Conservation (phyloP, 2,888 invertebrate genomes). For the Drosophila lacicola region DNA sequence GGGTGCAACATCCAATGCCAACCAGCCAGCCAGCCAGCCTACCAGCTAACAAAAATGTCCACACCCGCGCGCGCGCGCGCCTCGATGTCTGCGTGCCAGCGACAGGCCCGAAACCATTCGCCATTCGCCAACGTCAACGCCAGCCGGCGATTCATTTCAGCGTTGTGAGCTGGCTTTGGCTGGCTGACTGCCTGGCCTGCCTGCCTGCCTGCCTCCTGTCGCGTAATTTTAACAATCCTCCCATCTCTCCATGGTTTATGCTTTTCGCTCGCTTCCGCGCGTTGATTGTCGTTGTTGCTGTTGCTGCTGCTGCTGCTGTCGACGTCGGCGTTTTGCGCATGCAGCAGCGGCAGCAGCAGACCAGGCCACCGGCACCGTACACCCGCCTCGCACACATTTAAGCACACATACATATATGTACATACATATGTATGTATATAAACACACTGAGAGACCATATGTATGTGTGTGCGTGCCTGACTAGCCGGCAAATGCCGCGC, state of each 20-base stretch:
- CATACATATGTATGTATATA: constrained; percentile 1
- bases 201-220: constrained; percentile 64
- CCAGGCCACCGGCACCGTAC: constrained; percentile 56
- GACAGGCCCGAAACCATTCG: constrained; percentile 50
- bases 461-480: constrained; percentile 52
- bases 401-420: constrained; percentile 17
- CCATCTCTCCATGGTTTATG: constrained; percentile 73
- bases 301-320: constrained; percentile 42
- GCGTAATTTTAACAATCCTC: constrained; percentile 78
- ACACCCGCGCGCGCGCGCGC: constrained; percentile 4
- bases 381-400: constrained; percentile 39
- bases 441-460: constrained; percentile 17
- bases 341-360: constrained; percentile 53
- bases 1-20: constrained; percentile 36
- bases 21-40: constrained; percentile 20
- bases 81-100: constrained; percentile 47
- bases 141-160: constrained; percentile 67
- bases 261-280: constrained; percentile 77
- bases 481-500: constrained; percentile 68
- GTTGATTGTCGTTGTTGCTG: constrained; percentile 72
- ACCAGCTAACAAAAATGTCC: constrained; percentile 43
- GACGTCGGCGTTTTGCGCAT: constrained; percentile 50
- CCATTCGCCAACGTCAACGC: constrained; percentile 45
- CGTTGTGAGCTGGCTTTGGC: constrained; percentile 65
- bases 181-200: constrained; percentile 28